Conservation (phyloP, 2,888 invertebrate species). For the Thymelicus sylvestris region DNA sequence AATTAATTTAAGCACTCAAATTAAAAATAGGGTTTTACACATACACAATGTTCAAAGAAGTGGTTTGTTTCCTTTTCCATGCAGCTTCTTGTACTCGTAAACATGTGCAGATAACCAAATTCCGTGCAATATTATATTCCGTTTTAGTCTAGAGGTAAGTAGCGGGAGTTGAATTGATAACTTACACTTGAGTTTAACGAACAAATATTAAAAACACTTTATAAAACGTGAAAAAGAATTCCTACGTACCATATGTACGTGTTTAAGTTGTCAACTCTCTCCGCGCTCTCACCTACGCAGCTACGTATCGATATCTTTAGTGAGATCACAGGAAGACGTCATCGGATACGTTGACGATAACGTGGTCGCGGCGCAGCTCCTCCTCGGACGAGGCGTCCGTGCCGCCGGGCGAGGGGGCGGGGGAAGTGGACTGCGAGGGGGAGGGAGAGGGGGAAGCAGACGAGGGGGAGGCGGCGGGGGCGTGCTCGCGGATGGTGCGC, state of each 20-base stretch:
- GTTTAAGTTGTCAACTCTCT: neutral
- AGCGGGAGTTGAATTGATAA: neutral
- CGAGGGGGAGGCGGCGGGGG: slow-evolving; percentile 44
- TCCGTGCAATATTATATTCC: no score
- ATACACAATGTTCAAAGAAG: no score
- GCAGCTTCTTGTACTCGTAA: no score
- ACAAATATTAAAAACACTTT: neutral
- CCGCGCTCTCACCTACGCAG: no score
- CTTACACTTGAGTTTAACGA: no score
- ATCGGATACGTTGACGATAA: slow-evolving; percentile 66
- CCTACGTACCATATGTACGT: neutral
- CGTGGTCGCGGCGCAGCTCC: slow-evolving; percentile 54
- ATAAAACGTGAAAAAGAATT: neutral
- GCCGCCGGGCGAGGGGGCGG: slow-evolving; percentile 40
- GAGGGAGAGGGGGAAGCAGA: slow-evolving; percentile 44
- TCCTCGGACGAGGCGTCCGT: slow-evolving; percentile 42
- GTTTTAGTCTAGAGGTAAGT: neutral
- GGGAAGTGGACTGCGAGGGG: slow-evolving; percentile 44
- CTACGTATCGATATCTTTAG: no score
- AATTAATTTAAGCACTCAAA: no score
- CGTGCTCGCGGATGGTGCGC: slow-evolving; percentile 49
- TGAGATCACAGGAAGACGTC: slow-evolving; percentile 61
- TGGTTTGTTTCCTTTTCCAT: no score
- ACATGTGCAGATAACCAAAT: no score
- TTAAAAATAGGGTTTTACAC: no score